Evolutionary conservation across 35 echinoderm and acorn worm genomes (phyloP), one percentile per base, ranked within the genome.

Genomic region (Acanthaster planci): DNA sequence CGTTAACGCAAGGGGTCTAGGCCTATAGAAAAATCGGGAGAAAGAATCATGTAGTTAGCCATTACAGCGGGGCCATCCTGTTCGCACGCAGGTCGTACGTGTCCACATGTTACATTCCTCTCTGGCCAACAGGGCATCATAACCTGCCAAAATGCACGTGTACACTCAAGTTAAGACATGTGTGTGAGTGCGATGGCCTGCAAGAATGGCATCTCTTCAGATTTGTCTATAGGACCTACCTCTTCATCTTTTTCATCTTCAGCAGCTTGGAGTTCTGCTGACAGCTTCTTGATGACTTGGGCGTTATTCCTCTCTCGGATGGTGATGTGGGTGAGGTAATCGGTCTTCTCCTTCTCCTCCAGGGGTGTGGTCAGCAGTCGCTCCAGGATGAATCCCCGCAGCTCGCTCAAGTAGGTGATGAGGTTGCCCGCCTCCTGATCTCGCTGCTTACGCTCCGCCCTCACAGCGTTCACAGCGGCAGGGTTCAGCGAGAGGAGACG

Each of bases 231-330:
- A 47, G 42, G 12, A 47, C 12, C 37, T 80, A 94, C 96, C 88
- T 94, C 90, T 88, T 81, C 60, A 78, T 99, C 96, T 80, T 99
- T 99, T 56, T 99, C 92, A 53, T 87, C 92, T 29, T 87, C 75
- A 52, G 92, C 91, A 29, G 51, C 86, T n/a, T 99, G 80, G 5
- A 99, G 50, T 38, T 99, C 90, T 54, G 87, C 59, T 32, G 92
- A 90, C 12, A 99, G 82, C 58, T 99, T 99, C 85, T 99, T 94
- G 55, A 99, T 99, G 22, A 99, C 88, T 81, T 91, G 85, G 17
- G 92, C 88, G 76, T 99, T 99, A 60, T 99, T 99, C 36, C 78
- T 86, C 81, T 99, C 96, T 37, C 96, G 64, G 16, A 99, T 87
- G 1, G 92, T 91, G 16, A 99, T 99, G 68, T 99, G 84, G 50